Evolutionary conservation across 2,113 vertebrate species (phyloP), one percentile per base, ranked within the genome.

Genomic region (Thermophis baileyi): DNA sequence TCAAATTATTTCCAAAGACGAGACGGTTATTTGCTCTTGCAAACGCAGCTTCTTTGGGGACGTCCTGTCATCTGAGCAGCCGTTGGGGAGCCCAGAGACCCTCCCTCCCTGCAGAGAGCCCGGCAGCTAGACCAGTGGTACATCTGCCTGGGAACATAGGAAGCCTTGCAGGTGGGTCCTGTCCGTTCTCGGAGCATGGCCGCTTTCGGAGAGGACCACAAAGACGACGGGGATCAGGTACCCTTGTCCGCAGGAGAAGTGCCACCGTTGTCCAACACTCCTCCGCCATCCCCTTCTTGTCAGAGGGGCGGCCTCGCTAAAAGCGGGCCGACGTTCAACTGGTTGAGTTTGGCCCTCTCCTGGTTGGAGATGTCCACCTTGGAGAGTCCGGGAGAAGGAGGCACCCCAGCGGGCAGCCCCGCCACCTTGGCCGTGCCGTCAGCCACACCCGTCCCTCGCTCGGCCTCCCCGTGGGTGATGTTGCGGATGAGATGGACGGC

Each of bases 341-440:
- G 44, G 35, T 93, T 93, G 9, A 93, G 53, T 25, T 91, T 91
- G 90, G 90, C 90, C 10, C 93, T 85, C 69, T 93, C 90, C 25
- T 89, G 63, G 7, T 93, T 93, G 54, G 90, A 93, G 69, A 93
- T 91, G 93, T 93, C 93, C 0, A 74, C 89, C 47, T 93, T 93
- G 18, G 87, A 46, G 6, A 63, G 69, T 0, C 69, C 27, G 1
- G 9, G 3, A 35, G 90, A 6, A 3, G 69, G 63, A 4, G 14
- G 90, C 12, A 1, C 8, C 4, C 49, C 40, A 0, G 60, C 30
- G 9, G 87, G 50, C 40, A 57, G 30, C 7, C 53, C 92, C 3
- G 51, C 44, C 30, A 16, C 16, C 54, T 93, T 93, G 88, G 22
- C 44, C 35, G 0, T 10, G 9, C 4, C 0, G 0, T 53, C 53